Evolutionary conservation across 2,113 vertebrate species (phyloP).

Genomic region (Gobiocypris rarus): DNA sequence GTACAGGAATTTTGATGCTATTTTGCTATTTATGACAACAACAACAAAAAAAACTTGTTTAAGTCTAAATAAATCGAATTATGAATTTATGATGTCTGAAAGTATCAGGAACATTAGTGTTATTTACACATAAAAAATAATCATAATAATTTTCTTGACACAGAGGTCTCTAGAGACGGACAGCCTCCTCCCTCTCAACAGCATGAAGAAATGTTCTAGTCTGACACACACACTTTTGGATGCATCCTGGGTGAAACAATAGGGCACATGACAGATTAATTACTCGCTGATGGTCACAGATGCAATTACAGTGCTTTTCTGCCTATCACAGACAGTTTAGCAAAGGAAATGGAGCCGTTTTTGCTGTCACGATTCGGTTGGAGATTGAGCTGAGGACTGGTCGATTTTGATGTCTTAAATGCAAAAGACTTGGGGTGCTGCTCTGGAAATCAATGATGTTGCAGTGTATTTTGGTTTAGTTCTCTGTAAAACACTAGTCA

Average conservation of each 20-base stretch:
- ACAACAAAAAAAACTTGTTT: not conserved
- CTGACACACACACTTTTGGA: constrained; percentile 20
- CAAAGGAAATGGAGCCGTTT: constrained; percentile 43
- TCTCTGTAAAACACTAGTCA: not conserved
- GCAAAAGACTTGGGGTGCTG: not conserved
- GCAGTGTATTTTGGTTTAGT: constrained; percentile 1
- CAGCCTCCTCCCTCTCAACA: not conserved
- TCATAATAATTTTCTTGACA: constrained; percentile 11
- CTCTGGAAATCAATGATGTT: not conserved
- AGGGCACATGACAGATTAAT: constrained; percentile 57
- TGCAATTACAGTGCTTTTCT: constrained; percentile 47
- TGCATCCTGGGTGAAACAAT: constrained; percentile 47
- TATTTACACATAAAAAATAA: not conserved
- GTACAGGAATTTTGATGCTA: not conserved
- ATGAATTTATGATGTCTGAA: constrained; percentile 17
- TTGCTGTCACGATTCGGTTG: constrained; percentile 25
- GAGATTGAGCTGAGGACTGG: not conserved
- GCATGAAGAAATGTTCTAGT: not conserved
- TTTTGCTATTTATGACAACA: not conserved
- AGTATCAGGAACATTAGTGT: constrained; percentile 1
- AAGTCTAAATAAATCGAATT: not conserved
- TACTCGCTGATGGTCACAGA: constrained; percentile 51
- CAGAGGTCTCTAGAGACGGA: constrained; percentile 13
- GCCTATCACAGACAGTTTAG: constrained; percentile 10
- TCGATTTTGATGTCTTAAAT: constrained; percentile 4